Conservation (phyloP, 2,888 invertebrate species). For the Ennomos fuscantarius region DNA sequence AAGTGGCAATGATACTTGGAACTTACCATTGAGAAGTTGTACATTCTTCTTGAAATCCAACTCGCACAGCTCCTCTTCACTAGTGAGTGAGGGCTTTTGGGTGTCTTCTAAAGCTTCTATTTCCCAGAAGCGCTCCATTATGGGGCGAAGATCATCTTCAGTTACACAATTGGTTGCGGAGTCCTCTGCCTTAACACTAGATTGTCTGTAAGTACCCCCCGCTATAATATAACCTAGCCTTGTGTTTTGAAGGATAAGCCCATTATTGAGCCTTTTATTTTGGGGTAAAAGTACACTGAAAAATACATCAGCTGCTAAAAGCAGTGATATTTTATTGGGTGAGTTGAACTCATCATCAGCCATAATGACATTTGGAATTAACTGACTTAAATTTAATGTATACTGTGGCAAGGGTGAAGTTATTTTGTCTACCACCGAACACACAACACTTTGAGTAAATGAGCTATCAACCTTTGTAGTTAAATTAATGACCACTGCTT, state of each 20-base stretch:
- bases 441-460: not conserved
- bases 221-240: not conserved
- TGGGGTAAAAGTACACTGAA: not conserved
- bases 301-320: not conserved
- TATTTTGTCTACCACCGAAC: not conserved
- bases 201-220: not conserved
- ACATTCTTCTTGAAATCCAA: no score
- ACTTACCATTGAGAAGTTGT: no score
- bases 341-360: not conserved
- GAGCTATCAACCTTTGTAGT: no score
- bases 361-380: not conserved
- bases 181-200: not conserved
- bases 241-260: not conserved
- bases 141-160: not conserved
- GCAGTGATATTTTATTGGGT: not conserved
- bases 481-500: no score
- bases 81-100: not conserved
- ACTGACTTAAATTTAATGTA: slow-evolving; percentile 1
- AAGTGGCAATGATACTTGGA: no score
- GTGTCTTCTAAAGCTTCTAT: not conserved
- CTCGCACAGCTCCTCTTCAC: no score
- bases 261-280: not conserved
- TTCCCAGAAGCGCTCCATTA: no score
- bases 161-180: not conserved
- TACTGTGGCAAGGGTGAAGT: not conserved